These are phyloP conservation scores for Erythrocercus mccallii DNA, from an alignment of 2,113 vertebrate genomes.

Conservation along the genomic window DNA sequence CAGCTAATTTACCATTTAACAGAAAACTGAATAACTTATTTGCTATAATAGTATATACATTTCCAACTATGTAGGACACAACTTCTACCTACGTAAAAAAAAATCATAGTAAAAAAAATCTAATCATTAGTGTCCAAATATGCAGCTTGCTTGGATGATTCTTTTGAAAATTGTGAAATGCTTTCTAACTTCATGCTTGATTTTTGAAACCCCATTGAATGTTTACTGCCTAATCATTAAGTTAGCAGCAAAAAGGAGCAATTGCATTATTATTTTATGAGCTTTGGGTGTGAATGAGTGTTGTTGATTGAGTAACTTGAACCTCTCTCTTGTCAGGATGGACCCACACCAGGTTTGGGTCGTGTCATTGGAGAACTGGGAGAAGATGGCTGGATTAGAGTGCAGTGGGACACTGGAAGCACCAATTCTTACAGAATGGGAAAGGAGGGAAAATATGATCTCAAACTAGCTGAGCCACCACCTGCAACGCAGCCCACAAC, in stretches of 20 bases:
- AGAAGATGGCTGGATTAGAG: slow-evolving; percentile 97
- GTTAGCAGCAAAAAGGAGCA: neutral
- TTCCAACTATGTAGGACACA: neutral
- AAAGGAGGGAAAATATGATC: slow-evolving; percentile 97
- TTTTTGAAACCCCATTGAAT: neutral
- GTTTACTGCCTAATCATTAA: neutral
- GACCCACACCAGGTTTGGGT: slow-evolving; percentile 93
- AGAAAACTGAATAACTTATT: neutral
- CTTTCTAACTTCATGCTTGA: neutral
- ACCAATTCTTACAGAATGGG: slow-evolving; percentile 99
- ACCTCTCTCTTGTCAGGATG: slow-evolving; percentile 78
- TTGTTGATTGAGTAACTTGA: neutral
- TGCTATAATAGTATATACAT: neutral
- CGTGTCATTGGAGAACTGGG: slow-evolving; percentile 95
- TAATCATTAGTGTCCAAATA: neutral
- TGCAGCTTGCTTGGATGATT: neutral
- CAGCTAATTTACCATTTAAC: neutral
- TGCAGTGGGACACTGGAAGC: slow-evolving; percentile 98
- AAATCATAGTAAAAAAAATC: neutral
- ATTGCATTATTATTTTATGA: neutral
- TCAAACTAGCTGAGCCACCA: slow-evolving; percentile 91
- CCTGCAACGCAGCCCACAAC: slow-evolving; percentile 80
- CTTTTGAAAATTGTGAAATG: neutral
- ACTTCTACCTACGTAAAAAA: accelerated
- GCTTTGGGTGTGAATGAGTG: accelerated